Evolutionary conservation across 30 jellyfish, hydroid and myxozoan genomes (phyloP), one percentile per base, ranked within the genome.

Genomic region (Chrysaora quinquecirrha): DNA sequence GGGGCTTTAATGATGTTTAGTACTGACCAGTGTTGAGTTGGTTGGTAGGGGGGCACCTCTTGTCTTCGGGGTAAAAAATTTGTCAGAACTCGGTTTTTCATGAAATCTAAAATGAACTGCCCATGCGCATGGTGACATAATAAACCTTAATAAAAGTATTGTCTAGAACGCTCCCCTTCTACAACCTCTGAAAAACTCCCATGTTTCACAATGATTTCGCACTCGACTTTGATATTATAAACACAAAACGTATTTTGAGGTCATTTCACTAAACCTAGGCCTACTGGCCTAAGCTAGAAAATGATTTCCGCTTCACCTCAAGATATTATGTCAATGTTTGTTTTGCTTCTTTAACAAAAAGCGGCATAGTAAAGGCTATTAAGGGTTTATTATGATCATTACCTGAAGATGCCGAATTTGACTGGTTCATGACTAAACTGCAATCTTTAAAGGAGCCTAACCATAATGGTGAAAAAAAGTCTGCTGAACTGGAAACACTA

Each of bases 351-450:
- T 52, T 25, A 52, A 25, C 29, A 52, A 52, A 52, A 52, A 14
- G 54, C 54, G 6, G 54, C 54, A 38, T 38, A 14, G 54, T 38
- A 38, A 38, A 52, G 68, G 68, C 68, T 52, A 52, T 3, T 52
- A 52, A 52, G 29, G 19, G 68, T 52, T 52, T 52, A 52, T 4
- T 19, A 52, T 52, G 68, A 52, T 52, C 68, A 52, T 52, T 52
- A 52, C 68, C 68, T 52, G 68, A 52, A 52, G 68, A 52, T 52
- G 68, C 68, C 25, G 68, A 52, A 52, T 52, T 52, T 25, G 68
- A 20, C 68, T 12, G 19, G 68, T 52, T 52, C 68, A 52, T 52
- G 68, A 52, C 29, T 52, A 3, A 52, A 4, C 68, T 25, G 68
- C 68, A 12, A 52, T 52, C 68, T 52, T 19, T 25, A 52, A 52